phyloP scores from a whole-genome alignment of 2,113 vertebrate genomes.

The Oreocharis arfaki region DNA sequence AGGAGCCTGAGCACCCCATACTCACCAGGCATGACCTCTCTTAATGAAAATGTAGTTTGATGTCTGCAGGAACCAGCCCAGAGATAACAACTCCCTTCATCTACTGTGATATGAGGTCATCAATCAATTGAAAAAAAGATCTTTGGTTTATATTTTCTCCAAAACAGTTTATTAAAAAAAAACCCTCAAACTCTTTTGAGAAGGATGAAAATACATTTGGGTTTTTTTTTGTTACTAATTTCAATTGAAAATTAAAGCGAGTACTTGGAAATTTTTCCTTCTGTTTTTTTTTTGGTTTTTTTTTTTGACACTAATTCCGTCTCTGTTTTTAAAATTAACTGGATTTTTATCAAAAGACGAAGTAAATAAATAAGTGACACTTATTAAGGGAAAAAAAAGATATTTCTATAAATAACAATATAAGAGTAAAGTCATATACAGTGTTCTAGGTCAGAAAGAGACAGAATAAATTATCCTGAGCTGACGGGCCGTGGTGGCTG shows the following conservation, averaged over 20 bases:
- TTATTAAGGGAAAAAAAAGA: neutral
- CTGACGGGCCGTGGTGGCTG: rapidly evolving
- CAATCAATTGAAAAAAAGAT: neutral
- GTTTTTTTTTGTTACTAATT: neutral
- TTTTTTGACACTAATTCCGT: neutral
- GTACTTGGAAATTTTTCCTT: neutral
- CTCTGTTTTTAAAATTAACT: neutral
- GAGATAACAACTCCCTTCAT: rapidly evolving
- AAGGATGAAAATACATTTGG: neutral
- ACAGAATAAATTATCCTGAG: slow-evolving; percentile 21
- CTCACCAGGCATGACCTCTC: rapidly evolving
- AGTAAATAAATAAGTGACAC: slow-evolving; percentile 31
- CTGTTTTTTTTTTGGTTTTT: neutral
- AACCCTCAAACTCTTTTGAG: rapidly evolving
- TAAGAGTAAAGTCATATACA: neutral
- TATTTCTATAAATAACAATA: slow-evolving; percentile 44
- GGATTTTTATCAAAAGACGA: neutral
- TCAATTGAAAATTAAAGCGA: neutral
- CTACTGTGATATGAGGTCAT: neutral
- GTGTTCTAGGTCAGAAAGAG: neutral
- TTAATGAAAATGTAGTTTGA: neutral
- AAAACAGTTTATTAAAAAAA: neutral
- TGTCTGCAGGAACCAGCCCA: neutral
- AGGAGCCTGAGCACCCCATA: neutral
- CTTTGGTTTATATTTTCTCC: neutral